Evolutionary conservation across 2,113 vertebrate species (phyloP).

Genomic region (Chloebia gouldiae): DNA sequence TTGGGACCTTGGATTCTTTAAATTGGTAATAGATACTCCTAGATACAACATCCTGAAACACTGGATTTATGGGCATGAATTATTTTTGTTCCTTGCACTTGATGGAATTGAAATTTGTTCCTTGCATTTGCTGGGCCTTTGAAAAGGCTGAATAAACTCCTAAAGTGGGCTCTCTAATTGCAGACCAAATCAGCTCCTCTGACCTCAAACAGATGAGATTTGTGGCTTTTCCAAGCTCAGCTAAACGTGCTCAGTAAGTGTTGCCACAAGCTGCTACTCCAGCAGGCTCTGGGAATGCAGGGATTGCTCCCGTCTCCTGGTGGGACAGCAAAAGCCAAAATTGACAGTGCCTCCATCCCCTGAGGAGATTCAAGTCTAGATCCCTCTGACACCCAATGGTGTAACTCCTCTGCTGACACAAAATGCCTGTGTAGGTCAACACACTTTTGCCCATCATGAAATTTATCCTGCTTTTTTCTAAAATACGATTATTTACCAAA

Average conservation of each 20-base stretch:
- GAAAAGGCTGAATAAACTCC: background rate
- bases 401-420: background rate
- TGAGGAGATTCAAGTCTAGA: background rate
- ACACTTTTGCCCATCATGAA: background rate
- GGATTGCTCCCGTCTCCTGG: background rate
- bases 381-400: background rate
- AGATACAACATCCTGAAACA: background rate
- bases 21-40: background rate
- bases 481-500: background rate
- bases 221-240: background rate
- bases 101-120: background rate
- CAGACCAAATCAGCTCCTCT: background rate
- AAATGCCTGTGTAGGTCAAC: background rate
- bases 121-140: background rate
- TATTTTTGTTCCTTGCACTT: background rate
- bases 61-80: background rate
- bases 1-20: background rate
- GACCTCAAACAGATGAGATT: background rate
- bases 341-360: background rate
- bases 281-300: background rate
- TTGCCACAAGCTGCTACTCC: background rate
- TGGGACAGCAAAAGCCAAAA: background rate
- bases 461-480: background rate
- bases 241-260: background rate
- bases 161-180: background rate